Percentiles rank a stretch among this genome's conserved stretches.
These are phyloP conservation scores for Diarsia mendica DNA, from an alignment of 2,888 invertebrate species.

Conservation along the genomic window DNA sequence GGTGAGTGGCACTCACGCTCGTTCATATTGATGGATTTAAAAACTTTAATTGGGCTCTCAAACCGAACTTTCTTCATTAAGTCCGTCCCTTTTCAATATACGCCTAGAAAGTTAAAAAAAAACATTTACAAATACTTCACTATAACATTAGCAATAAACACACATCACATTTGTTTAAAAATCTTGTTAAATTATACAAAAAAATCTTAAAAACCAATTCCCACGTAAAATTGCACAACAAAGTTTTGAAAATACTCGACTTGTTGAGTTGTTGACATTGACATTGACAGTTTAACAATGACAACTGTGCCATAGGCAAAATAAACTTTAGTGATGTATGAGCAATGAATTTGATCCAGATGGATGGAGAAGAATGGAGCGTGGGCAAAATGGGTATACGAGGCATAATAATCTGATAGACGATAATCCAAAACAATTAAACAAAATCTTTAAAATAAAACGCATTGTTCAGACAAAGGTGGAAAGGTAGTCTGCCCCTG, in stretches of 20 bases:
- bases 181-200: conserved; percentile 21
- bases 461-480: background rate
- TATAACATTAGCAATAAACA: conserved; percentile 11
- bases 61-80: conserved; percentile 88
- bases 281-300: conserved; percentile 36
- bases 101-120: background rate
- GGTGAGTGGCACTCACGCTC: conserved; percentile 85
- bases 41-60: conserved; percentile 73
- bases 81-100: conserved; percentile 13
- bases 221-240: conserved; percentile 50
- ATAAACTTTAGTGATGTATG: background rate
- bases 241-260: conserved; percentile 60
- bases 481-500: background rate
- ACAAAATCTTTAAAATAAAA: background rate
- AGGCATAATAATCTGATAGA: background rate
- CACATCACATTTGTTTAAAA: background rate
- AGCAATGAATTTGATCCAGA: background rate
- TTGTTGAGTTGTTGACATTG: background rate
- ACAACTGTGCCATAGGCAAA: background rate
- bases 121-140: conserved; percentile 5
- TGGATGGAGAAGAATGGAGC: too few relatives aligned
- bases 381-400: too few relatives aligned
- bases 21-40: conserved; percentile 72
- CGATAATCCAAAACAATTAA: background rate
- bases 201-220: conserved; percentile 28